Percentiles rank a stretch among this genome's conserved stretches.
Evolutionary conservation across 92 coral and sea anemone genomes (phyloP).

Genomic region (Ricordea florida): DNA sequence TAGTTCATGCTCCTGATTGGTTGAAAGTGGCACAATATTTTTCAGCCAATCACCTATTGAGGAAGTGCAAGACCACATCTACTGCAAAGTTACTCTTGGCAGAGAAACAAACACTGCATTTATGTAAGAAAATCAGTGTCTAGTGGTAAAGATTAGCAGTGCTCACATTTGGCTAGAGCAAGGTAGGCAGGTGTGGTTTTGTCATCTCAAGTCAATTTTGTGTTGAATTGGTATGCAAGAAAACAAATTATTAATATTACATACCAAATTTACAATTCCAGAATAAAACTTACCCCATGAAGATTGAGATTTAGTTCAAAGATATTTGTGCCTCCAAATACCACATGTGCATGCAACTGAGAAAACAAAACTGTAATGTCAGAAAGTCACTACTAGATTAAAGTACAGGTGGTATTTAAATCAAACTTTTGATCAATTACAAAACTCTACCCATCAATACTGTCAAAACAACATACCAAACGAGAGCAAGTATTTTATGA

Average conservation of each 20-base stretch:
- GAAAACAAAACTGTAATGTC: neutral
- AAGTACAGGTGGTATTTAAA: neutral
- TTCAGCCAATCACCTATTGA: too few relatives aligned
- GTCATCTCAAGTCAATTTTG: neutral
- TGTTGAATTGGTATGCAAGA: neutral
- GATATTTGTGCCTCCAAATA: conserved; percentile 81
- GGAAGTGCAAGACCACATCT: too few relatives aligned
- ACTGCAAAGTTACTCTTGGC: too few relatives aligned
- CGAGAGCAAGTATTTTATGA: neutral
- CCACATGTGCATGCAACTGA: conserved; percentile 76
- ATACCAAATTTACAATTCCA: neutral
- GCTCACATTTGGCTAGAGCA: too few relatives aligned
- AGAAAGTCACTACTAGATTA: neutral
- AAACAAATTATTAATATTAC: neutral
- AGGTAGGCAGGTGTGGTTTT: too few relatives aligned
- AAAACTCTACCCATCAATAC: too few relatives aligned
- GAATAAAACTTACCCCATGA: conserved; percentile 74
- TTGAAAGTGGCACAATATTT: too few relatives aligned
- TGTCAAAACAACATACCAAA: neutral
- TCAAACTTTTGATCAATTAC: too few relatives aligned
- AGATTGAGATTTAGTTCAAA: conserved; percentile 84
- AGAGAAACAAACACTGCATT: too few relatives aligned
- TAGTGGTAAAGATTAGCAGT: too few relatives aligned
- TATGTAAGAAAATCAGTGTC: too few relatives aligned
- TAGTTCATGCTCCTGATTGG: too few relatives aligned